phyloP scores from a whole-genome alignment of 2,113 vertebrate species.

The Otis tarda region DNA sequence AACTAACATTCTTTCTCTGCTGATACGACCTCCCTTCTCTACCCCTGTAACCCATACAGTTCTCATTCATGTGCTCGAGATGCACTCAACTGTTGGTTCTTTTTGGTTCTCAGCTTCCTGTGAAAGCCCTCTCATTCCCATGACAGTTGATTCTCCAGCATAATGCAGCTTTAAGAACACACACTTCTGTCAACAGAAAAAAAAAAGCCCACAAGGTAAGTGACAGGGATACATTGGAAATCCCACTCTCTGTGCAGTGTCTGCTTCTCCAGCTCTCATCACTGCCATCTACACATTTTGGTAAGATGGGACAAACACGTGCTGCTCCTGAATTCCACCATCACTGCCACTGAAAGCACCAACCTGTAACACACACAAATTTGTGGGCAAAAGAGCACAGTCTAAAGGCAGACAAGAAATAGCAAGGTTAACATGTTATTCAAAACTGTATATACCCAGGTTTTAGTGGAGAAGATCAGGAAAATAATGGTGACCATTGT shows the following conservation, averaged over 20 bases:
- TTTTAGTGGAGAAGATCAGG: neutral
- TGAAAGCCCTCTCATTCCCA: neutral
- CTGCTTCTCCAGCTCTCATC: neutral
- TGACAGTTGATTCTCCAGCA: neutral
- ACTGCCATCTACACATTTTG: neutral
- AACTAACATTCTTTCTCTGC: neutral
- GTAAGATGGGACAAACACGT: neutral
- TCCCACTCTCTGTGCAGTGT: too few species aligned
- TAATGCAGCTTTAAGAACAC: neutral
- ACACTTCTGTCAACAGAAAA: neutral
- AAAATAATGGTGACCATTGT: neutral
- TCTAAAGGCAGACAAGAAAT: neutral
- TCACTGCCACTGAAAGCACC: neutral
- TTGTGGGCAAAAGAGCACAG: neutral
- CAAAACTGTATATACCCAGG: neutral
- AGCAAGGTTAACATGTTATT: neutral
- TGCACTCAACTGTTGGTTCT: neutral
- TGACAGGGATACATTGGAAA: neutral
- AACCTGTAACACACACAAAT: neutral
- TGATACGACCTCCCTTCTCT: neutral
- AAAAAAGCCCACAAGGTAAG: neutral
- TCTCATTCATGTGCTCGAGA: neutral
- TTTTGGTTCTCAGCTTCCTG: rapidly evolving
- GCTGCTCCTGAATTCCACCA: neutral
- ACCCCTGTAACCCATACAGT: neutral